Base-by-base conservation (phyloP, 2,797 vertebrate genomes). In the Pipistrellus pygmaeus region DNA sequence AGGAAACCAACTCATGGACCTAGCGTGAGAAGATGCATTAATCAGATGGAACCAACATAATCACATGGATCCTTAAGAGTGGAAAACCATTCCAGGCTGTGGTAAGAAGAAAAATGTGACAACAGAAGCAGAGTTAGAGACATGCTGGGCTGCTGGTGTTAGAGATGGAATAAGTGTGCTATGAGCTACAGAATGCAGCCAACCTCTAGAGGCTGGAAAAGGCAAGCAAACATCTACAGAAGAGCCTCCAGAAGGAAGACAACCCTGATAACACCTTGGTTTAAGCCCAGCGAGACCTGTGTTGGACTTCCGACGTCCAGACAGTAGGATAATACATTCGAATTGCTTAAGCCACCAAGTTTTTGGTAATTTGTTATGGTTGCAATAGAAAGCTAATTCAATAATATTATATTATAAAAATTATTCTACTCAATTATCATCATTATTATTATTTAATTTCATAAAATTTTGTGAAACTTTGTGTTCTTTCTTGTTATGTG, bases 381-480 rank as follows among this genome's bases (percentile, higher is more conserved):
- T 60, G 12, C 13, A 64, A 51, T n/a, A 93, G 62, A 84, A 96
- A 90, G 60, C 0, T 27, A 57, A 89, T 35, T 62, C 3, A 53
- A 27, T 20, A 64, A 8, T 25, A 32, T 17, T 30, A 2, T 25
- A 27, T 60, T 72, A 55, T 8, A 88, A 60, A 72, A 73, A 38
- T 57, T 62, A 62, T 20, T 55, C 3, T 32, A 93, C 69, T 86
- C 69, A 77, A 18, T 20, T 53, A 23, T 41, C n/a, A 77, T 77
- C 69, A 64, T 32, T 32, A 60, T 60, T 32, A 57, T 73, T 66
- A 92, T 32, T 90, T 82, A 85, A 80, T 77, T 77, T 77, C 41
- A 62, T 55, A 15, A 76, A 35, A 83, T 35, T 71, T 78, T 75
- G 57, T 77, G 44, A 13, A 95, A 82, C 73, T 83, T 25, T 85